Conservation (phyloP, 2,797 vertebrate species). For the Heterohyrax brucei region DNA sequence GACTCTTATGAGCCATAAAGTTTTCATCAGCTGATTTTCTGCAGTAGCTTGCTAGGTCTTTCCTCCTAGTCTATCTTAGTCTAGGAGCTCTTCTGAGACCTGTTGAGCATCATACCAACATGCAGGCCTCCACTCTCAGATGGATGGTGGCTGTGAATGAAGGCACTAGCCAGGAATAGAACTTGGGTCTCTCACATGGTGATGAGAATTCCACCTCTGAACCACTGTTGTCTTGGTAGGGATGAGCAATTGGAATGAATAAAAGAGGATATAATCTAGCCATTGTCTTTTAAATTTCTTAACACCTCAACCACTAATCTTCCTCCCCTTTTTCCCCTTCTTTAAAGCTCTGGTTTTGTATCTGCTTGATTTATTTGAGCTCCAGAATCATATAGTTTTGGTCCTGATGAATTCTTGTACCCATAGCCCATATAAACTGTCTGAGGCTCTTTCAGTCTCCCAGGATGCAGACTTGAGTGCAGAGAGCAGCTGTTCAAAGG, state of each 20-base stretch:
- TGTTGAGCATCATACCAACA: neutral
- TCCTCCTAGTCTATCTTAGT: neutral
- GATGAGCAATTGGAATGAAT: neutral
- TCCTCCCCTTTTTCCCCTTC: neutral
- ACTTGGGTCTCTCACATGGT: neutral
- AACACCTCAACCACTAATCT: neutral
- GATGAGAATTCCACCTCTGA: neutral
- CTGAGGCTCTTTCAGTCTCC: neutral
- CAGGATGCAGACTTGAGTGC: neutral
- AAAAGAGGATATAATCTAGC: neutral
- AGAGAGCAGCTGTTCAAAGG: conserved; percentile 13
- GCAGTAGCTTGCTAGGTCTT: neutral
- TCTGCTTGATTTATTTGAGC: neutral
- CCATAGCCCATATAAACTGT: neutral
- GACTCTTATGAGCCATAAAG: neutral
- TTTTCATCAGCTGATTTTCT: neutral
- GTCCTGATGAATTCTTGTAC: neutral
- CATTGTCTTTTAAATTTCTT: neutral
- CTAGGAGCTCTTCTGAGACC: neutral
- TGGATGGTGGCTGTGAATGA: neutral
- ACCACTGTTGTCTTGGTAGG: neutral
- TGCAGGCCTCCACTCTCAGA: neutral
- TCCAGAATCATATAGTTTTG: neutral
- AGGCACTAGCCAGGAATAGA: neutral
- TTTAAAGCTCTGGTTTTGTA: conserved; percentile 10